phyloP scores from a whole-genome alignment of 1,140 invertebrate genomes.

The Seison nebaliae region DNA sequence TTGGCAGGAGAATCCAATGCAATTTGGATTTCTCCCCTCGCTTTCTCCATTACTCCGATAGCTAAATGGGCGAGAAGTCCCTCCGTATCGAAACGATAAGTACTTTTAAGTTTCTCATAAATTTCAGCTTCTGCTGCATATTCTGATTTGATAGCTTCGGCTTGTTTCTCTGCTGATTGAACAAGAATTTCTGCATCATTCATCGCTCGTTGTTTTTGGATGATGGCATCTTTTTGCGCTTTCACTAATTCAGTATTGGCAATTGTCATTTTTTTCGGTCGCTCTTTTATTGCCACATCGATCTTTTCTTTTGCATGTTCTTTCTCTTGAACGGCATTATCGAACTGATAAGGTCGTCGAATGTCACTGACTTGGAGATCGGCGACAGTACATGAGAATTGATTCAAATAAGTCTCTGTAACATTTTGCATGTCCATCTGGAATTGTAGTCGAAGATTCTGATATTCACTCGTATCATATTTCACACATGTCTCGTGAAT shows the following conservation, averaged over 20 bases:
- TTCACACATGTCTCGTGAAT: conserved; percentile 21
- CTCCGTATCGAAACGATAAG: conserved; percentile 17
- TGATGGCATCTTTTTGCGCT: conserved; percentile 13
- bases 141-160: conserved; percentile 17
- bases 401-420: conserved; percentile 16
- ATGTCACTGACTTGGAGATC: conserved; percentile 23
- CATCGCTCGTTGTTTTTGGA: neutral
- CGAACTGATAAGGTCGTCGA: conserved; percentile 18
- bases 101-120: conserved; percentile 17
- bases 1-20: conserved; percentile 20
- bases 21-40: conserved; percentile 20
- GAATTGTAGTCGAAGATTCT: conserved; percentile 2
- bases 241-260: conserved; percentile 16
- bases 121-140: conserved; percentile 21
- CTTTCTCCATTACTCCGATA: conserved; percentile 19
- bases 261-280: conserved; percentile 17
- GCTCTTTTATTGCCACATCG: conserved; percentile 19
- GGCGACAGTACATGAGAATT: conserved; percentile 18
- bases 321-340: conserved; percentile 21
- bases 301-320: conserved; percentile 23
- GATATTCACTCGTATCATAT: conserved; percentile 10
- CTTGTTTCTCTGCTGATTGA: conserved; percentile 14
- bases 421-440: conserved; percentile 16
- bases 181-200: conserved; percentile 1
- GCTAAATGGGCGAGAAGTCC: conserved; percentile 22